Evolutionary conservation across 2,888 invertebrate genomes (phyloP).

Genomic region (Synanthedon andrenaeformis): DNA sequence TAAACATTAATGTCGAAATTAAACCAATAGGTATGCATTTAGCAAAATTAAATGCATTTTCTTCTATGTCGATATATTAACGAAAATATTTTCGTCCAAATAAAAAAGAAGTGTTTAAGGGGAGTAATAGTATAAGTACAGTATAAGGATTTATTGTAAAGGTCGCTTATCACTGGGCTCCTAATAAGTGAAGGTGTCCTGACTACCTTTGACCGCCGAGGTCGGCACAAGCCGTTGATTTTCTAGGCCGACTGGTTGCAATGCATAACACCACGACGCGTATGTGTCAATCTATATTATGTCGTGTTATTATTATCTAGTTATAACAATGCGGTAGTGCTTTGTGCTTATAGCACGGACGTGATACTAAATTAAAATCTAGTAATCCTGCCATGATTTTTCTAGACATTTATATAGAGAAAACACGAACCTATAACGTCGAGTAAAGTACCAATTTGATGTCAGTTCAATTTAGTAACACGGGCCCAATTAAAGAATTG

Average conservation of each 20-base stretch:
- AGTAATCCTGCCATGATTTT: too few relatives aligned
- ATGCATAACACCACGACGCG: not conserved
- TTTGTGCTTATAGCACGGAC: too few relatives aligned
- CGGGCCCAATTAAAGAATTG: too few relatives aligned
- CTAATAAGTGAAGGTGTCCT: conserved; percentile 48
- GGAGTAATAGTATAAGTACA: not conserved
- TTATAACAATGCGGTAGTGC: conserved; percentile 1
- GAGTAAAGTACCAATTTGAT: too few relatives aligned
- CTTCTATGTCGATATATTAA: too few relatives aligned
- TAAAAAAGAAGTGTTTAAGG: not conserved
- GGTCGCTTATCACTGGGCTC: conserved; percentile 17
- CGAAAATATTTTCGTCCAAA: not conserved
- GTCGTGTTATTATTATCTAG: conserved; percentile 1
- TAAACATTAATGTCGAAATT: too few relatives aligned
- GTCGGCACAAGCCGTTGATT: conserved; percentile 33
- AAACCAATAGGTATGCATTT: too few relatives aligned
- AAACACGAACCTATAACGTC: too few relatives aligned
- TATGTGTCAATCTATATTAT: conserved; percentile 2
- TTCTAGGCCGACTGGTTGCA: conserved; percentile 45
- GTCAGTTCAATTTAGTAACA: too few relatives aligned
- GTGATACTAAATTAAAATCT: too few relatives aligned
- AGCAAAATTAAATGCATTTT: too few relatives aligned
- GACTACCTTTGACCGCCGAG: conserved; percentile 52
- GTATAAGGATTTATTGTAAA: not conserved
- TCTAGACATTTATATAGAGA: too few relatives aligned